These are phyloP conservation scores for Pogonomyrmex barbatus DNA, from an alignment of 1,140 invertebrate species.

Conservation along the genomic window DNA sequence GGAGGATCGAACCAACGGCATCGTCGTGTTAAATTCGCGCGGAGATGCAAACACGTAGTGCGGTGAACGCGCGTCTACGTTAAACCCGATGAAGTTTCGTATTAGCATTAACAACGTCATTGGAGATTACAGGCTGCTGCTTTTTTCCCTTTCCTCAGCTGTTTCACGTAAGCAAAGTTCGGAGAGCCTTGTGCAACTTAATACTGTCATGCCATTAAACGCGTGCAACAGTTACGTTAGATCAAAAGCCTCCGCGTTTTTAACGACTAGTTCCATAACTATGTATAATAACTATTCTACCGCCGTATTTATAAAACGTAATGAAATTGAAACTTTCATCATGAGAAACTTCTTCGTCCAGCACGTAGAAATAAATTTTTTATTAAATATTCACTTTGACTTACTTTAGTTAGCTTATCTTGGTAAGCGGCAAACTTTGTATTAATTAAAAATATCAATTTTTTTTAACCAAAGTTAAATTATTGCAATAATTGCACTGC, in stretches of 20 bases:
- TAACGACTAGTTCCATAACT: constrained; percentile 36
- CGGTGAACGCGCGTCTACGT: background rate
- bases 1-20: constrained; percentile 16
- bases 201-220: constrained; percentile 49
- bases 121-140: constrained; percentile 32
- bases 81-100: constrained; percentile 48
- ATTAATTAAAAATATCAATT: constrained; percentile 10
- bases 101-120: constrained; percentile 53
- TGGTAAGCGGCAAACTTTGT: background rate
- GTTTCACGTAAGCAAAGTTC: constrained; percentile 41
- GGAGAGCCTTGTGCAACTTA: constrained; percentile 50
- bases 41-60: constrained; percentile 7
- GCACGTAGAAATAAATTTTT: constrained; percentile 5
- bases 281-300: constrained; percentile 40
- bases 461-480: background rate
- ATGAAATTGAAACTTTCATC: constrained; percentile 35
- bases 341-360: constrained; percentile 7
- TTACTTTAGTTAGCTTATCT: background rate
- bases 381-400: constrained; percentile 28
- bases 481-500: background rate
- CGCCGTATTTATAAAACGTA: constrained; percentile 42
- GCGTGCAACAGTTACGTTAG: constrained; percentile 43
- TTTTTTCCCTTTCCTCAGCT: constrained; percentile 24
- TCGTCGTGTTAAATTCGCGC: constrained; percentile 36
- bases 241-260: constrained; percentile 43